Evolutionary conservation across 2,888 invertebrate genomes (phyloP).

Genomic region (Oasisia sp.): DNA sequence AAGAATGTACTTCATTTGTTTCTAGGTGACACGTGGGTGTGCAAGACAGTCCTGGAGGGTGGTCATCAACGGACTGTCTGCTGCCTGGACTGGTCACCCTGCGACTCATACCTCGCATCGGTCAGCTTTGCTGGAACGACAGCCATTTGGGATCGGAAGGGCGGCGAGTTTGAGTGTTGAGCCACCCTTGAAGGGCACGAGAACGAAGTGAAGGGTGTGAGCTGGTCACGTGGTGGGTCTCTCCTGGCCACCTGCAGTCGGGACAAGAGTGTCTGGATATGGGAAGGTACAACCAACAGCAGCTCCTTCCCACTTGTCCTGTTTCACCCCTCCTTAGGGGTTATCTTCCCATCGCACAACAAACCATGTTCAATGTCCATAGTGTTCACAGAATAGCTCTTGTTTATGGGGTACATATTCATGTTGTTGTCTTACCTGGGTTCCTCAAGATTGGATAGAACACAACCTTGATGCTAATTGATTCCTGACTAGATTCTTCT

Average conservation of each 20-base stretch:
- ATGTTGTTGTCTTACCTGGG: too few species aligned
- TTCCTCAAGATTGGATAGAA: too few species aligned
- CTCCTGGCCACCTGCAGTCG: conserved; percentile 94
- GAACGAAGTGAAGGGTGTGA: conserved; percentile 96
- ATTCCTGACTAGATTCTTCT: too few species aligned
- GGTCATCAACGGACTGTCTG: conserved; percentile 94
- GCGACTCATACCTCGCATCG: conserved; percentile 91
- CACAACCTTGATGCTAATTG: too few species aligned
- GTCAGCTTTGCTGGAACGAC: conserved; percentile 97
- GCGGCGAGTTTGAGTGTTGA: conserved; percentile 61
- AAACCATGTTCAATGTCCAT: too few species aligned
- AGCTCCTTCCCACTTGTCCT: background rate
- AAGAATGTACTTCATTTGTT: background rate
- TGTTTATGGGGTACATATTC: too few species aligned
- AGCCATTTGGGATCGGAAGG: conserved; percentile 80
- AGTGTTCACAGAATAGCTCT: too few species aligned
- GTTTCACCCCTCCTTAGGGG: background rate
- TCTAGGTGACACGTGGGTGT: conserved; percentile 75
- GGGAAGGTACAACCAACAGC: conserved; percentile 77
- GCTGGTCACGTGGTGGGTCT: conserved; percentile 90
- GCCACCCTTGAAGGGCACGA: conserved; percentile 98
- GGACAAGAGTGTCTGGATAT: conserved; percentile 99
- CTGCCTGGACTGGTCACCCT: conserved; percentile 93
- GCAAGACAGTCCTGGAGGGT: conserved; percentile 86
- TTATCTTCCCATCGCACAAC: background rate